Base-by-base conservation (phyloP, 2,797 vertebrate genomes). In the Mergus octosetaceus region DNA sequence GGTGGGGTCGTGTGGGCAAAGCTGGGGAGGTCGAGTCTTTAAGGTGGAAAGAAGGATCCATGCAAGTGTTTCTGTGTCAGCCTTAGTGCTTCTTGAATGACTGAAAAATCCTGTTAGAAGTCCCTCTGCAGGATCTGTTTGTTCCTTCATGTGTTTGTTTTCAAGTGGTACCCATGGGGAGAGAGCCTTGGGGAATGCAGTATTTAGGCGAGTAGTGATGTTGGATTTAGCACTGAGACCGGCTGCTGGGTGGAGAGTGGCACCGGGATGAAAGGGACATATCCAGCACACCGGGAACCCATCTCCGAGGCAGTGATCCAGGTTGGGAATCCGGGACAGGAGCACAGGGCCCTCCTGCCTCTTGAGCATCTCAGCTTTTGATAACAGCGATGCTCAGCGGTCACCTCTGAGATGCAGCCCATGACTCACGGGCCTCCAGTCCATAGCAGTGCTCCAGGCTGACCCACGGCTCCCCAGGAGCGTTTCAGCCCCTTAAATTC, bases 401-500 rank as follows among this genome's bases (percentile, higher is more conserved):
- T 56, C 93, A 66, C 18, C 73, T 94, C 74, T 78, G 68, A 76
- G 57, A 70, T 75, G 41, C 38, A 78, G 38, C 38, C 61, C 2
- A 0, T 79, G 91, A 91, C 51, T 86, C 72, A 86, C 0, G 1
- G 85, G 53, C 66, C 86, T 93, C 69, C 87, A 85, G 72, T 79
- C 89, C 75, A 2, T 38, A 79, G 45, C 81, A 94, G 60, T 1
- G 5, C 86, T 79, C 45, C 0, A 1, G 73, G 21, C 32, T 94
- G 89, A 85, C 91, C 93, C 84, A 85, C 1, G 30, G 84, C 30
- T 38, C 14, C 10, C 28, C 54, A 56, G 56, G 76, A 79, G 64
- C 45, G 45, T 60, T 87, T 92, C 85, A 62, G 51, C 91, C 49
- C 54, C 86, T 71, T 27, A 61, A 51, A 73, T 87, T 85, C 72